Evolutionary conservation across 2,888 invertebrate species (phyloP).

Genomic region (Volucella inflata): DNA sequence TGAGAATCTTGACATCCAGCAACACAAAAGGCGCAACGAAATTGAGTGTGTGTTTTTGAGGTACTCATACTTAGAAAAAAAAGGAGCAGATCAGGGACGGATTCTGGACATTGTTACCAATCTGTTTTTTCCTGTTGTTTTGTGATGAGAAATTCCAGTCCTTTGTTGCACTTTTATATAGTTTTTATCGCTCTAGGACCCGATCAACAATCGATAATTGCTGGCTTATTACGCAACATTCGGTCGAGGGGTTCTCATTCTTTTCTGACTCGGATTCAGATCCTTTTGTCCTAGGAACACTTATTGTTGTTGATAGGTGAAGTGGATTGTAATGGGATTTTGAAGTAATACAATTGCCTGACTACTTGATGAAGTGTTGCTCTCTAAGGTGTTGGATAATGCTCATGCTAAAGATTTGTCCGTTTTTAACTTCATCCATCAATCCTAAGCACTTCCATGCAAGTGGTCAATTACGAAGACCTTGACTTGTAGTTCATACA

Average conservation of each 20-base stretch:
- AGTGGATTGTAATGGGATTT: conserved; percentile 61
- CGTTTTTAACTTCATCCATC: no score
- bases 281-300: conserved; percentile 27
- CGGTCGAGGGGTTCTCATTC: conserved; percentile 22
- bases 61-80: neutral
- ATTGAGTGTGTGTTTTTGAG: conserved; percentile 25
- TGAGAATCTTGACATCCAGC: conserved; percentile 69
- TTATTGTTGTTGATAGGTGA: conserved; percentile 43
- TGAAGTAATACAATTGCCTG: conserved; percentile 15
- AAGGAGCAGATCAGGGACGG: conserved; percentile 2
- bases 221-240: conserved; percentile 68
- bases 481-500: neutral
- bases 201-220: conserved; percentile 57
- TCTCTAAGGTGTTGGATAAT: neutral
- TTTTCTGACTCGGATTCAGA: no score
- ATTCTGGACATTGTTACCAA: conserved; percentile 31
- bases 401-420: no score
- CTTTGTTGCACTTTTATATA: conserved; percentile 29
- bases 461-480: neutral
- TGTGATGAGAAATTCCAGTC: conserved; percentile 10
- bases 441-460: neutral
- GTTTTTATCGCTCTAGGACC: conserved; percentile 42
- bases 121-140: conserved; percentile 16
- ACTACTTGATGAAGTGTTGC: conserved; percentile 6
- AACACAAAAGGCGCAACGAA: conserved; percentile 58